Base-by-base conservation (phyloP, 2,888 invertebrate species). In the Coelinius sp. region DNA sequence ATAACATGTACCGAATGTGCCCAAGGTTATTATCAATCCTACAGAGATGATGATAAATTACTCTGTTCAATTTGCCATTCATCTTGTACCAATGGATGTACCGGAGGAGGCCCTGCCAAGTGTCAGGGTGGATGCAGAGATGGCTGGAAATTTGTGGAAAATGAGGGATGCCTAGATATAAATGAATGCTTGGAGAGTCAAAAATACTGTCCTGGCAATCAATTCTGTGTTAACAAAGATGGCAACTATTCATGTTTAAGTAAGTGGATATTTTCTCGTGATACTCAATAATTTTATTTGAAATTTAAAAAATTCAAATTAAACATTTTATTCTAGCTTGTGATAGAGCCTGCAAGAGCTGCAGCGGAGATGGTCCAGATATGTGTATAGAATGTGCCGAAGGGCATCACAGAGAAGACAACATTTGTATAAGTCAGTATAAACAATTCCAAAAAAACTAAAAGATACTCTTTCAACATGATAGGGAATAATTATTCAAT, bases 311-410 rank as follows among this genome's bases (percentile, higher is more conserved):
- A 14, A 2, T 20, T 20, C 2, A 10, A 49, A 49, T 41, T 12
- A n/a, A 41, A 41, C n/a, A 12, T 49, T 49, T 49, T 49, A 5
- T 69, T 49, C 31, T 75, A 89, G 92, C 90, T 65, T 98, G 98
- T 88, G 96, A 97, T 88, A 92, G 90, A 80, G 91, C 97, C 0
- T 98, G 97, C 84, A 88, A 91, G 59, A 93, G 94, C 0, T 98
- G 98, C 84, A 91, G 92, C 67, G 96, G 96, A 0, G 96, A 96
- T 87, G 97, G 97, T 0, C 95, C 97, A 0, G 97, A 97, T 86
- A 94, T 95, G 92, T 98, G 98, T 88, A 89, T 90, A 31, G 90
- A 92, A 82, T 98, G 98, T 90, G 93, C 94, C 0, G 88, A 90
- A 14, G 95, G 93, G 5, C 96, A 91, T 85, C 89, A 90, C 8